Percentiles rank a stretch among this genome's conserved stretches.
These are phyloP conservation scores for Cecidostiba fungosa DNA, from an alignment of 2,888 invertebrate species.

Conservation along the genomic window DNA sequence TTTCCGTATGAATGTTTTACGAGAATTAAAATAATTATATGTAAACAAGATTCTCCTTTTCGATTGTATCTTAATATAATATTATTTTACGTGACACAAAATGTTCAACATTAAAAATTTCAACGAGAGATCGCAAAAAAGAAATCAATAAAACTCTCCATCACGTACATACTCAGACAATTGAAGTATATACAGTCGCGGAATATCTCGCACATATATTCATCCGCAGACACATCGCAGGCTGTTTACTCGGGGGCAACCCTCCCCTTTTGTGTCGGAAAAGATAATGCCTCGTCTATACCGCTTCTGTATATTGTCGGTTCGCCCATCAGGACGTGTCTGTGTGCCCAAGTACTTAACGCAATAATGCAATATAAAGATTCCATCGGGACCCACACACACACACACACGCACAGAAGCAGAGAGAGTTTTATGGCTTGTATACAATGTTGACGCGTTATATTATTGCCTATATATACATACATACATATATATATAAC, in stretches of 20 bases:
- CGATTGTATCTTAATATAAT: too few species aligned
- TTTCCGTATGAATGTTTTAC: too few species aligned
- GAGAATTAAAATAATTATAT: too few species aligned
- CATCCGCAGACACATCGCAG: neutral
- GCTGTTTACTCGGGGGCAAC: constrained; percentile 39
- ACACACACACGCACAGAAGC: neutral
- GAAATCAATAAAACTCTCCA: neutral
- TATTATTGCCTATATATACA: neutral
- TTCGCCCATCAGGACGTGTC: constrained; percentile 39
- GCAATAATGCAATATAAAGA: constrained; percentile 79
- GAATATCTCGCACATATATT: too few species aligned
- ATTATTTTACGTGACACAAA: too few species aligned
- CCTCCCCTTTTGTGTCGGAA: constrained; percentile 1
- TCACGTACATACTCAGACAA: neutral
- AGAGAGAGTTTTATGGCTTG: constrained; percentile 63
- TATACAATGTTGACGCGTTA: constrained; percentile 14
- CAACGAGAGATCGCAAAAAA: neutral
- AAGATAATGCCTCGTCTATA: constrained; percentile 35
- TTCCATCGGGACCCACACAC: constrained; percentile 71
- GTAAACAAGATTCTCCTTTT: too few species aligned
- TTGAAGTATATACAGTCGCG: neutral
- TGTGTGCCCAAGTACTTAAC: constrained; percentile 79
- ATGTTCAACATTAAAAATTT: too few species aligned
- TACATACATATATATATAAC: neutral
- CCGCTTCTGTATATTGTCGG: neutral